Evolutionary conservation across 2,888 invertebrate genomes (phyloP).

Genomic region (Andrena fulva): DNA sequence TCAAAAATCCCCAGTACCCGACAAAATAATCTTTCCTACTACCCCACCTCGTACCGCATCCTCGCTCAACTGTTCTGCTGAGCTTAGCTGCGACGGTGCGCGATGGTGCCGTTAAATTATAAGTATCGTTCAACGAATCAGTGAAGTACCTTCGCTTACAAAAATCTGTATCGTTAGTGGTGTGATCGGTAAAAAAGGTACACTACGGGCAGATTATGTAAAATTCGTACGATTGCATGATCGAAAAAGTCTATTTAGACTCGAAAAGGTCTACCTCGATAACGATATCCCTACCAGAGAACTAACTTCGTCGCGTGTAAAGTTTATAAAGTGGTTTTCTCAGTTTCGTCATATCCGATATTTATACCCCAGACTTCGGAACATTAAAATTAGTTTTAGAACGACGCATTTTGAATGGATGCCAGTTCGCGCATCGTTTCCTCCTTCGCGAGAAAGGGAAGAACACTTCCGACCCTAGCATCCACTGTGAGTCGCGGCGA

Average conservation of each 20-base stretch:
- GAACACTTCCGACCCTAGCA: neutral
- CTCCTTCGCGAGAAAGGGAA: constrained; percentile 17
- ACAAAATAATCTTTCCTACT: constrained; percentile 16
- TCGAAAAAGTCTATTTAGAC: constrained; percentile 25
- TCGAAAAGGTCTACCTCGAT: neutral
- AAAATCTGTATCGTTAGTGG: constrained; percentile 21
- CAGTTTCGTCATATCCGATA: constrained; percentile 21
- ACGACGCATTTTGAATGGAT: constrained; percentile 25
- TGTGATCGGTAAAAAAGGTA: constrained; percentile 43
- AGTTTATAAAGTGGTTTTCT: constrained; percentile 37
- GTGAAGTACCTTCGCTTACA: constrained; percentile 15
- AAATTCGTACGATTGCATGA: constrained; percentile 39
- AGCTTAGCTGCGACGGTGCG: neutral
- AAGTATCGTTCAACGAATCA: constrained; percentile 27
- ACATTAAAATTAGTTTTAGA: constrained; percentile 46
- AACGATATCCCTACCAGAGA: neutral
- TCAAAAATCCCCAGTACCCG: constrained; percentile 19
- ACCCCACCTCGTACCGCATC: neutral
- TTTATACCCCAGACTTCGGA: constrained; percentile 17
- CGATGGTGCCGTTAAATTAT: constrained; percentile 22
- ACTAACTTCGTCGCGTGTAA: constrained; percentile 24
- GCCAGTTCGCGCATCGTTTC: constrained; percentile 12
- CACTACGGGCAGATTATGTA: constrained; percentile 44
- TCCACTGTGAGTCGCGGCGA: neutral
- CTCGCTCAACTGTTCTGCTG: constrained; percentile 14